Base-by-base conservation (phyloP, 2,113 vertebrate genomes). In the Rhabdomys dilectus region DNA sequence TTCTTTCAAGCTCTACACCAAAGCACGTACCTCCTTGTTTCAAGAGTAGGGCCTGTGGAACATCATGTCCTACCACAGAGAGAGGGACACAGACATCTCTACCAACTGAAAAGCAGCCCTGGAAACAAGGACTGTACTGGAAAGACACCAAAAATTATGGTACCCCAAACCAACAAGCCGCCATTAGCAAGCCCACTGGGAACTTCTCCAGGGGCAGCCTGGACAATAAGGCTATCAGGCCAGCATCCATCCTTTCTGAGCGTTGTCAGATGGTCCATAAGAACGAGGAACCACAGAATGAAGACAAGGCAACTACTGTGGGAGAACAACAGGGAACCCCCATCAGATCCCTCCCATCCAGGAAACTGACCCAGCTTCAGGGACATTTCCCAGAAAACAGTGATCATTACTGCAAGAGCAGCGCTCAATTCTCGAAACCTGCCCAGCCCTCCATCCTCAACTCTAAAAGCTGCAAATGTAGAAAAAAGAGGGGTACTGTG, bases 11-110 rank as follows among this genome's bases (percentile, higher is more conserved):
- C 13, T 91, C 53, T 73, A 19, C 15, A 24, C 17, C 51, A 76
- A n/a, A 9, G 17, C n/a, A 2, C 64, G 13, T 19, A 22, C 36
- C 34, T 22, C 60, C 22, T 26, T 6, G 31, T 22, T 39, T 4
- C 3, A 34, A 64, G 5, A 10, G 9, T 17, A 19, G 1, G 3
- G 0, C 5, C n/a, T 29, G 1, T 24, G 13, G 0, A 24, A 45
- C 2, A 24, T 7, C 21, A 16, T 29, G 0, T 1, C 34, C 48
- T 86, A 34, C 0, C 3, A 0, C 17, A 1, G 29, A 72, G 0
- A 21, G 4, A 29, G 5, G 17, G 56, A 21, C 16, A 6, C 5
- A 26, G 13, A 22, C 34, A n/a, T 13, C 58, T 15, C 7, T 39
- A 0, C 24, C 17, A 56, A 45, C 0, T 21, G n/a, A 66, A 51